phyloP scores from a whole-genome alignment of 2,888 invertebrate genomes.

The Lasiommata megera region DNA sequence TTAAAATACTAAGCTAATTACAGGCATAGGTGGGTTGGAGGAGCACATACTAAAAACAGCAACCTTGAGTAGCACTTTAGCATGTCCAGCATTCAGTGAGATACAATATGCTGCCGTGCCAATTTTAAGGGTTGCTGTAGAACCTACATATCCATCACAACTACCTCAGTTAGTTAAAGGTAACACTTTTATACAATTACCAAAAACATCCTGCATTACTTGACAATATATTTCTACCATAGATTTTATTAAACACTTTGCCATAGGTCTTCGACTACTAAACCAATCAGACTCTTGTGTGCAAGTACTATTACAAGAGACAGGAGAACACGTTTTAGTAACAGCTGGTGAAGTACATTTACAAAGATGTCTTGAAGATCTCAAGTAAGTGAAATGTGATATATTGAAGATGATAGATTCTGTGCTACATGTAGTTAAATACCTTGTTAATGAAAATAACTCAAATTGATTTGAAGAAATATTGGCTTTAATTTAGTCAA shows the following conservation, averaged over 20 bases:
- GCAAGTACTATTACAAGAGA: conserved; percentile 93
- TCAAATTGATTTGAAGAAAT: no score
- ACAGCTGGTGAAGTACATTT: conserved; percentile 99
- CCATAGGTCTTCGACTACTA: conserved; percentile 87
- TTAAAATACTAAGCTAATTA: conserved; percentile 19
- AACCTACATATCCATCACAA: conserved; percentile 91
- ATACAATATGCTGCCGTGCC: conserved; percentile 89
- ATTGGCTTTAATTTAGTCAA: no score
- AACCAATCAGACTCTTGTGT: conserved; percentile 98
- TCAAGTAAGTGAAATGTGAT: conserved; percentile 77
- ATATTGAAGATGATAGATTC: no score
- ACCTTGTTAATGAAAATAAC: no score
- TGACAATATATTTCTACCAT: no score
- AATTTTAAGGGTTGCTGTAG: conserved; percentile 95
- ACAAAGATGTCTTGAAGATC: conserved; percentile 96
- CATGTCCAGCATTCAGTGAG: conserved; percentile 94
- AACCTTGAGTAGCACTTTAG: conserved; percentile 90
- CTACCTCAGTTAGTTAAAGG: conserved; percentile 86
- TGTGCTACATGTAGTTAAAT: no score
- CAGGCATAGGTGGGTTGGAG: conserved; percentile 92
- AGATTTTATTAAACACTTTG: no score
- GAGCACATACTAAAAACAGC: conserved; percentile 93
- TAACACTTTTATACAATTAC: conserved; percentile 31
- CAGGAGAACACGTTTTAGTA: conserved; percentile 96
- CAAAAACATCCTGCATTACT: not conserved